These are phyloP conservation scores for Melipona quadrifasciata DNA, from an alignment of 1,140 invertebrate genomes.

Conservation along the genomic window DNA sequence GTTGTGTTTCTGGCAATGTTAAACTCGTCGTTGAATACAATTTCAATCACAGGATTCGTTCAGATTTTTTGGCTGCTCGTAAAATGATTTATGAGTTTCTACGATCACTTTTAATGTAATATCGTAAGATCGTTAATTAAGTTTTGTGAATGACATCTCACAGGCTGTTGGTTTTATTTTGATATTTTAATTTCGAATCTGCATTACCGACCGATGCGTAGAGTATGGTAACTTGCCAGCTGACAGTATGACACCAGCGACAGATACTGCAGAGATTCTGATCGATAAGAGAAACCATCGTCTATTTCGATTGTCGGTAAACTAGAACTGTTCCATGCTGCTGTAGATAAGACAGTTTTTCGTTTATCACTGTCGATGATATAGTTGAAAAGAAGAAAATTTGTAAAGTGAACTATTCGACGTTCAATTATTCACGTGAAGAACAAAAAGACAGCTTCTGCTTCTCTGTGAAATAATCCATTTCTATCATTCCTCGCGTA, in stretches of 20 bases:
- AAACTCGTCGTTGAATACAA: conserved; percentile 9
- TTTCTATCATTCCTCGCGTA: too few relatives aligned
- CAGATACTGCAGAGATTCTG: background rate
- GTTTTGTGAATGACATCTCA: background rate
- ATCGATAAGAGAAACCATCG: background rate
- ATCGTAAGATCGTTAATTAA: background rate
- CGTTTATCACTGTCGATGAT: background rate
- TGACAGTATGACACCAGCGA: background rate
- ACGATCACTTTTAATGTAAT: background rate
- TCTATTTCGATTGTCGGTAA: background rate
- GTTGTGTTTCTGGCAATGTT: background rate
- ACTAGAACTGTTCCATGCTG: rapidly evolving
- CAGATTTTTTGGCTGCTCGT: background rate
- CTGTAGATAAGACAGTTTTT: too few relatives aligned
- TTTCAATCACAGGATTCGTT: background rate
- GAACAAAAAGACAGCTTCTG: too few relatives aligned
- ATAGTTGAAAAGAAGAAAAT: background rate
- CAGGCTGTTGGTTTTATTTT: background rate
- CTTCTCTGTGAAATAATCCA: too few relatives aligned
- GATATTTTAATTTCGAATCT: background rate
- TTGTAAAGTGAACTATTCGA: background rate
- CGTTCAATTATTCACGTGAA: too few relatives aligned
- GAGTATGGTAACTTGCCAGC: background rate
- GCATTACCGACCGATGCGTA: background rate
- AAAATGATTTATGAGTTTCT: background rate